phyloP scores from a whole-genome alignment of 92 coral and sea anemone species.

The Epizoanthus stellaris region DNA sequence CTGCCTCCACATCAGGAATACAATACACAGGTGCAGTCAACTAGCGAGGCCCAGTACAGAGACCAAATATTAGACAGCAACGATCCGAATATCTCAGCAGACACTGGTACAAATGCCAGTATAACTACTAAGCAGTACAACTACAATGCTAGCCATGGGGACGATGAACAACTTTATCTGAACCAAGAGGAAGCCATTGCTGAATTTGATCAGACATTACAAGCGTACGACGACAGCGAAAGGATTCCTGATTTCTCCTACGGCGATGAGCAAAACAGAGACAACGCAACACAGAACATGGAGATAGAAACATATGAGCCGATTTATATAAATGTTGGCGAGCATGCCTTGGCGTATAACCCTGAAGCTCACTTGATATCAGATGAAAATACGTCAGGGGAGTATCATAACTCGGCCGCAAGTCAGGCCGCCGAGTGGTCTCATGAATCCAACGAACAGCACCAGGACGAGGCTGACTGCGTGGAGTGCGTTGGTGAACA shows the following conservation, averaged over 20 bases:
- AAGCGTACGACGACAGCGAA: neutral
- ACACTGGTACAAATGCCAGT: neutral
- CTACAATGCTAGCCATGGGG: neutral
- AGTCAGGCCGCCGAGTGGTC: neutral
- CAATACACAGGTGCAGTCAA: neutral
- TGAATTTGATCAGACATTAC: neutral
- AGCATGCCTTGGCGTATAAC: neutral
- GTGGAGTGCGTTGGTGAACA: neutral
- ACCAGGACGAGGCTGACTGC: neutral
- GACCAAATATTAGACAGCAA: no score
- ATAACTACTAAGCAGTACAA: no score
- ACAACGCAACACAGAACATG: no score
- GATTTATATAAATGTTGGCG: constrained; percentile 24
- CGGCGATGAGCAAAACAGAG: no score
- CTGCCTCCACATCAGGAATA: neutral
- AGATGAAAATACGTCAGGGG: neutral
- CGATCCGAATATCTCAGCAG: neutral
- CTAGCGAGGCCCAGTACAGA: neutral
- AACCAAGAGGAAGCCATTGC: constrained; percentile 13
- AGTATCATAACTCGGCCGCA: neutral
- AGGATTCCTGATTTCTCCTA: neutral
- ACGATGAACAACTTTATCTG: neutral
- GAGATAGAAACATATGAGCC: constrained; percentile 8
- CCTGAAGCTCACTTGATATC: constrained; percentile 27
- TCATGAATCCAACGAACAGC: neutral